Evolutionary conservation across 92 coral and sea anemone genomes (phyloP).

Genomic region (Epizoanthus rinbou): DNA sequence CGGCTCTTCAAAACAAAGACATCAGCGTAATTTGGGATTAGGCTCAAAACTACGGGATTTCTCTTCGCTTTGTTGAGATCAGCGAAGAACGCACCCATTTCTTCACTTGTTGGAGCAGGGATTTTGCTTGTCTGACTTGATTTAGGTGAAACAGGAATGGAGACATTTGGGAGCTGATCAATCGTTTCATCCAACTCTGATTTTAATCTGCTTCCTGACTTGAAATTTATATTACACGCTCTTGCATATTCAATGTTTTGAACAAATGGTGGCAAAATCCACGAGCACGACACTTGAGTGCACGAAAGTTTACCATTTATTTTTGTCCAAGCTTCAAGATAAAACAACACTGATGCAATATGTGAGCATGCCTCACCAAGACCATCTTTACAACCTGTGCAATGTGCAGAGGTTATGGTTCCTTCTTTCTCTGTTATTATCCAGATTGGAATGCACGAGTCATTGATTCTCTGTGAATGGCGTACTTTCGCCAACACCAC

Average conservation of each 20-base stretch:
- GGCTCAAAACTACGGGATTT: constrained; percentile 54
- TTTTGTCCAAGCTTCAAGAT: too few relatives aligned
- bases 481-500: constrained; percentile 17
- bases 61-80: constrained; percentile 54
- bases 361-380: too few relatives aligned
- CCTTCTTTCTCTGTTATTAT: too few relatives aligned
- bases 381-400: too few relatives aligned
- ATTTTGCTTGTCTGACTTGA: too few relatives aligned
- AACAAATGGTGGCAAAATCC: too few relatives aligned
- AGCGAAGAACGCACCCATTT: constrained; percentile 41
- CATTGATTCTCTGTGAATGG: constrained; percentile 21
- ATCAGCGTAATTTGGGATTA: constrained; percentile 56
- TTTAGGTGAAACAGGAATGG: too few relatives aligned
- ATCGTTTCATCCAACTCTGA: constrained; percentile 4
- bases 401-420: too few relatives aligned
- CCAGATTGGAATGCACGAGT: background rate
- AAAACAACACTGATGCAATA: too few relatives aligned
- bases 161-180: background rate
- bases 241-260: too few relatives aligned
- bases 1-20: constrained; percentile 56
- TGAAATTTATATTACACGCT: background rate
- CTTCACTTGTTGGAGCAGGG: constrained; percentile 1
- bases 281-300: too few relatives aligned
- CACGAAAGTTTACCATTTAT: too few relatives aligned
- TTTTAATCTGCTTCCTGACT: background rate